A percentile compares a stretch with the other conserved stretches of the same genome.
phyloP scores from a whole-genome alignment of 53 echinoderm and acorn worm species.

The Echinarachnius parma region DNA sequence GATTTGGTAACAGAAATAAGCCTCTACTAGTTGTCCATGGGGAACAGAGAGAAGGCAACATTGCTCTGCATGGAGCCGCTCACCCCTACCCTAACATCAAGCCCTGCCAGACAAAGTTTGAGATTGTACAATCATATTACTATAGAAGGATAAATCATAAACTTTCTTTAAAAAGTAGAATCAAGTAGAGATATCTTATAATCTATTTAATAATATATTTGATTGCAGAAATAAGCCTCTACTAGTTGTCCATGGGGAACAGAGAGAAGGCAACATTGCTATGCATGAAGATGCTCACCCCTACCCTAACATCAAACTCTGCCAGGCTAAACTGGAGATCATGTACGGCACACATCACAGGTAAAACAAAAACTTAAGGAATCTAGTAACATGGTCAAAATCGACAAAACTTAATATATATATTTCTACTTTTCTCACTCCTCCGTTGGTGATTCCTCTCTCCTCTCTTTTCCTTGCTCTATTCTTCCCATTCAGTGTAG shows the following conservation, averaged over 20 bases:
- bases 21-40: slow-evolving; percentile 86
- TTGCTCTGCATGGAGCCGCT: slow-evolving; percentile 73
- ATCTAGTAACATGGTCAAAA: too few species aligned
- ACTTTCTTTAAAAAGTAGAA: too few species aligned
- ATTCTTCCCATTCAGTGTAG: too few species aligned
- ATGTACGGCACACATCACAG: slow-evolving; percentile 98
- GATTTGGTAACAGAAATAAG: slow-evolving; percentile 66
- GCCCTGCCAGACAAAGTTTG: slow-evolving; percentile 84
- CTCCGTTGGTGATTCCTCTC: too few species aligned
- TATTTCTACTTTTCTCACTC: too few species aligned
- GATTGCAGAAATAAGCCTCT: slow-evolving; percentile 73
- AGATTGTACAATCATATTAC: too few species aligned
- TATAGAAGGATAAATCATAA: too few species aligned
- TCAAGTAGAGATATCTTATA: too few species aligned
- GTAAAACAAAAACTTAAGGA: too few species aligned
- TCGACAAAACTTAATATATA: too few species aligned
- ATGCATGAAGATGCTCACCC: slow-evolving; percentile 73
- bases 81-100: slow-evolving; percentile 75
- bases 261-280: slow-evolving; percentile 72
- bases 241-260: slow-evolving; percentile 84
- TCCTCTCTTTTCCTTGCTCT: too few species aligned
- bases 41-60: slow-evolving; percentile 80
- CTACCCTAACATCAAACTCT: slow-evolving; percentile 81
- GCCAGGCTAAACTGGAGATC: slow-evolving; percentile 90
- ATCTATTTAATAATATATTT: too few species aligned